Evolutionary conservation across 2,888 invertebrate genomes (phyloP), one percentile per base, ranked within the genome.

Genomic region (Coleophora deauratella): DNA sequence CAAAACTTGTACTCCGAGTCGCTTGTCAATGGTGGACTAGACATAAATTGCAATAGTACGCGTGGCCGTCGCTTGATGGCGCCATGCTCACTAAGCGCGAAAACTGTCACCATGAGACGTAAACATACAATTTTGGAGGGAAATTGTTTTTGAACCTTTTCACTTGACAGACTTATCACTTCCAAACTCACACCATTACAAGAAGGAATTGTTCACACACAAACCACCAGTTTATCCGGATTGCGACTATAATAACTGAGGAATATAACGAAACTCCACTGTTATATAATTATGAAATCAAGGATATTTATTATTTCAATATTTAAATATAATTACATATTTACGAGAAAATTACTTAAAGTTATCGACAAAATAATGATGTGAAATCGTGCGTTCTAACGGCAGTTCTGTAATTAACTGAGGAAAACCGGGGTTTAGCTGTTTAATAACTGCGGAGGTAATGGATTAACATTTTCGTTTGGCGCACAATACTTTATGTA

Each of bases 101-200:
- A 88, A 79, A 91, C 89, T 79, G 90, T 90, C 84, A 91, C 91
- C 91, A 91, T 91, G 65, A 68, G 77, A 72, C 21, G 21, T 21
- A 69, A 63, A 68, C 82, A 82, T 82, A 66, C 68, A 79, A 69
- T 57, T 54, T 55, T 42, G 43, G 42, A 47, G 46, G 49, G 46
- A 56, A 62, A 56, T 47, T 50, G 49, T 43, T 38, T 10, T 31
- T 7, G 31, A n/a, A 31, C 6, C 31, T 31, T 7, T 21, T 21
- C 21, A 21, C 21, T 21, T 21, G 6, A 21, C 21, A 21, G n/a
- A n/a, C n/a, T 6, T 21, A 21, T 4, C 21, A 21, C 21, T 21
- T 21, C 3, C 21, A 21, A 21, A 21, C 6, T n/a, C n/a, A n/a
- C n/a, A n/a, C n/a, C n/a, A n/a, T n/a, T n/a, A n/a, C n/a, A n/a